These are phyloP conservation scores for Drosophila fulvimacula DNA, from an alignment of 2,888 invertebrate species.

Conservation along the genomic window DNA sequence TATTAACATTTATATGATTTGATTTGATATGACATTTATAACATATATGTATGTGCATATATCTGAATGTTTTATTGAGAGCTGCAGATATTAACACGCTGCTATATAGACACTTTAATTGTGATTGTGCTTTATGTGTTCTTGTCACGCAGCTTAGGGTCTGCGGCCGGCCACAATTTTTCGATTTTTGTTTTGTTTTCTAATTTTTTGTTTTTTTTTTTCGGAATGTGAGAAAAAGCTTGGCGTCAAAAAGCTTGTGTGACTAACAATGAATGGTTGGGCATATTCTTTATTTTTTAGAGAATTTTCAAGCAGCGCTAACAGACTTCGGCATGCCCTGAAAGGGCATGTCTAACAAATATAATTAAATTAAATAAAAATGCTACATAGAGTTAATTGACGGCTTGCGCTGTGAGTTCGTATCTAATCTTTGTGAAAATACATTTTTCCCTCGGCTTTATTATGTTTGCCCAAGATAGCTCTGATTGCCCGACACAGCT, in stretches of 20 bases:
- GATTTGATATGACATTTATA: too few species aligned
- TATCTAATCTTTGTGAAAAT: neutral
- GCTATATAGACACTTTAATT: neutral
- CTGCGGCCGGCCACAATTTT: neutral
- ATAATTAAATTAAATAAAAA: neutral
- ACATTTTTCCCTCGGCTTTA: neutral
- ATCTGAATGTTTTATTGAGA: too few species aligned
- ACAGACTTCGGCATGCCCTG: neutral
- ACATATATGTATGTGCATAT: too few species aligned
- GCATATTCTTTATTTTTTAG: neutral
- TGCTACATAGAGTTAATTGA: neutral
- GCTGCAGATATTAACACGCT: neutral
- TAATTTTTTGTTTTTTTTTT: neutral
- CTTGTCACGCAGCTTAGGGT: conserved; percentile 22
- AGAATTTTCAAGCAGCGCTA: neutral
- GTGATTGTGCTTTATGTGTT: conserved; percentile 7
- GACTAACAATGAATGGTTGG: conserved; percentile 14
- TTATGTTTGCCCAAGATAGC: neutral
- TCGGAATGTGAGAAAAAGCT: conserved; percentile 44
- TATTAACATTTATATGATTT: neutral
- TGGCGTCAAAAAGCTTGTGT: conserved; percentile 16
- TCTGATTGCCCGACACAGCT: neutral
- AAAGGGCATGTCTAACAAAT: neutral
- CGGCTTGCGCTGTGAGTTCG: too few species aligned
- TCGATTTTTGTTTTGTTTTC: neutral